Percentiles rank a stretch among this genome's conserved stretches.
Conservation (phyloP, 2,113 vertebrate species). For the Macquaria ambigua region DNA sequence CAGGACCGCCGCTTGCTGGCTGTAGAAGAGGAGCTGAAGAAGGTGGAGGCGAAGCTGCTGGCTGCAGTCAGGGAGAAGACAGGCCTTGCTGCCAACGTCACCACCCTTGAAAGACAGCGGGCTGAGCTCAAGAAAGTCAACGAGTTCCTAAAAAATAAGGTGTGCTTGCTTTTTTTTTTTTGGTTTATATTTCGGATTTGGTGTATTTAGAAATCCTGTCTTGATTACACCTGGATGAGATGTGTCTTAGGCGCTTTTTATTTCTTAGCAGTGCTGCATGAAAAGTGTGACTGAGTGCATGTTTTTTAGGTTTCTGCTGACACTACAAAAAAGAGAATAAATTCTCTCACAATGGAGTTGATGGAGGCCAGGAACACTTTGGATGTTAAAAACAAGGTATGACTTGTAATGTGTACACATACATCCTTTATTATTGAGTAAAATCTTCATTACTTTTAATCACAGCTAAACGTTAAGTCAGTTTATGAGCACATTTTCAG, state of each 20-base stretch:
- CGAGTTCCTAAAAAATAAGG: constrained; percentile 94
- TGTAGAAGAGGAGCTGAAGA: constrained; percentile 90
- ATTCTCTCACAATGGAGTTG: constrained; percentile 89
- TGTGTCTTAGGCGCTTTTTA: background rate
- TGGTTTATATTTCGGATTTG: background rate
- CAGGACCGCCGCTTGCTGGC: constrained; percentile 88
- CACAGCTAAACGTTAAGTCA: background rate
- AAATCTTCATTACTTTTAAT: background rate
- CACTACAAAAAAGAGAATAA: constrained; percentile 90
- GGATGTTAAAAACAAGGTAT: constrained; percentile 90
- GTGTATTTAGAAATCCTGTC: background rate
- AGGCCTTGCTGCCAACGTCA: constrained; percentile 85
- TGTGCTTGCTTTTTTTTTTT: constrained; percentile 51
- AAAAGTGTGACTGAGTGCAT: background rate
- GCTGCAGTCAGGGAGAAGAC: constrained; percentile 91
- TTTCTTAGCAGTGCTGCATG: background rate
- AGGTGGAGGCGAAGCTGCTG: constrained; percentile 89
- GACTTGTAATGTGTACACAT: background rate
- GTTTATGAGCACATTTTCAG: constrained; percentile 29
- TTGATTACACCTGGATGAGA: background rate
- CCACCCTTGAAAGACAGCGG: constrained; percentile 91
- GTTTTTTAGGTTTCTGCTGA: constrained; percentile 90
- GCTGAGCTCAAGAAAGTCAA: constrained; percentile 90
- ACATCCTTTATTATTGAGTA: background rate
- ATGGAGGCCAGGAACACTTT: constrained; percentile 91